These are phyloP conservation scores for Psephotus haematonotus DNA, from an alignment of 2,113 vertebrate species.

Conservation along the genomic window DNA sequence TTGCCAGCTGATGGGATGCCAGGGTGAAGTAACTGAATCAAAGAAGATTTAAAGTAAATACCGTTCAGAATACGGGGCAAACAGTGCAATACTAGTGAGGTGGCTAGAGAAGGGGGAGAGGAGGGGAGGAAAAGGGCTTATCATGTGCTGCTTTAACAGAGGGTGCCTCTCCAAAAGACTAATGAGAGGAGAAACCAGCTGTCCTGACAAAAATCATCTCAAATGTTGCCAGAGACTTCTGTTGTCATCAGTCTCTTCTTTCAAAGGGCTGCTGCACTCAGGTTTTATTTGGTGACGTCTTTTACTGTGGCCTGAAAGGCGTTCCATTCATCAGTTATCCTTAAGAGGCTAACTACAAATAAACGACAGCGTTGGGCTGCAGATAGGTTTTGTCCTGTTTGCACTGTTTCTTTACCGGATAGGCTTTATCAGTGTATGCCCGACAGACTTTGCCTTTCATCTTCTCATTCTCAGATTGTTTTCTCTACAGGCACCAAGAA, in stretches of 20 bases:
- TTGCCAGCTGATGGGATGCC: slow-evolving; percentile 46
- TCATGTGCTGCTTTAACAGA: neutral
- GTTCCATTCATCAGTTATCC: neutral
- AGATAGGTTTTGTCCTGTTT: neutral
- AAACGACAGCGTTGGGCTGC: neutral
- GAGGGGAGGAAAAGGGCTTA: neutral
- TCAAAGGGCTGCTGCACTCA: neutral
- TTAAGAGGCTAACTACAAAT: neutral
- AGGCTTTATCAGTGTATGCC: neutral
- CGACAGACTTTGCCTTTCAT: neutral
- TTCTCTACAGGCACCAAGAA: neutral
- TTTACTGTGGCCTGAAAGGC: neutral
- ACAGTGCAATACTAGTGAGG: neutral
- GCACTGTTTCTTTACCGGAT: neutral
- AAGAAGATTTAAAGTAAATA: slow-evolving; percentile 55
- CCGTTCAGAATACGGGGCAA: slow-evolving; percentile 24
- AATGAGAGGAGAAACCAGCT: neutral
- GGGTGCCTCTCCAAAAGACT: neutral
- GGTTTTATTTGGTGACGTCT: neutral
- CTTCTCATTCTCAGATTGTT: neutral
- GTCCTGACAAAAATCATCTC: neutral
- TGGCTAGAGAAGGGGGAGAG: neutral
- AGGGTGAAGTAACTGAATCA: slow-evolving; percentile 44
- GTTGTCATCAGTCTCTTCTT: neutral
- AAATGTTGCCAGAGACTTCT: neutral